Evolutionary conservation across 2,113 vertebrate species (phyloP).

Genomic region (Nicator chloris): DNA sequence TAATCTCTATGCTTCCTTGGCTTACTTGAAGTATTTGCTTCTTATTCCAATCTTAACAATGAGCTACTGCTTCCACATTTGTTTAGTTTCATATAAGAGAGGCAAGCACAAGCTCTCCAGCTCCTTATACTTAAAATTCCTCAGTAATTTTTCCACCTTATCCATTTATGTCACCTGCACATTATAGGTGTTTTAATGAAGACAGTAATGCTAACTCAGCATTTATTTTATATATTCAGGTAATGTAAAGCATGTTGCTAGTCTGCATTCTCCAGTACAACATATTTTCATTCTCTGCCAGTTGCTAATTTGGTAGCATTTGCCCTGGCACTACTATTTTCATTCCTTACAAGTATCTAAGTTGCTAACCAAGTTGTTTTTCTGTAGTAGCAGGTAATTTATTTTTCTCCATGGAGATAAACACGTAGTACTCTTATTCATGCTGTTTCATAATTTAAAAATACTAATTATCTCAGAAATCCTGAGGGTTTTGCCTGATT

Average conservation of each 20-base stretch:
- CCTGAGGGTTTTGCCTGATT: background rate
- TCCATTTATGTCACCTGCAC: background rate
- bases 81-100: background rate
- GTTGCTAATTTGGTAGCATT: background rate
- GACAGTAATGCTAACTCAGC: background rate
- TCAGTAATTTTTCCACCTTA: background rate
- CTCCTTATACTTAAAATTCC: background rate
- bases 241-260: background rate
- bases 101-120: background rate
- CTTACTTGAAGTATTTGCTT: background rate
- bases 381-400: background rate
- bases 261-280: background rate
- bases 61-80: background rate
- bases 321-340: background rate
- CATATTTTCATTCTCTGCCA: background rate
- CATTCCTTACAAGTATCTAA: background rate
- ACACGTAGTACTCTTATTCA: background rate
- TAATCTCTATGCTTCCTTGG: background rate
- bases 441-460: background rate
- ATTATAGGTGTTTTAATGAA: background rate
- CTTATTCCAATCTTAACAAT: background rate
- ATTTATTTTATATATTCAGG: background rate
- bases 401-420: background rate
- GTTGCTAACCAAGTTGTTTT: constrained; percentile 6
- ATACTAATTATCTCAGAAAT: background rate